Base-by-base conservation (phyloP, 2,113 vertebrate species). In the Cyphomyrus plagiostoma region DNA sequence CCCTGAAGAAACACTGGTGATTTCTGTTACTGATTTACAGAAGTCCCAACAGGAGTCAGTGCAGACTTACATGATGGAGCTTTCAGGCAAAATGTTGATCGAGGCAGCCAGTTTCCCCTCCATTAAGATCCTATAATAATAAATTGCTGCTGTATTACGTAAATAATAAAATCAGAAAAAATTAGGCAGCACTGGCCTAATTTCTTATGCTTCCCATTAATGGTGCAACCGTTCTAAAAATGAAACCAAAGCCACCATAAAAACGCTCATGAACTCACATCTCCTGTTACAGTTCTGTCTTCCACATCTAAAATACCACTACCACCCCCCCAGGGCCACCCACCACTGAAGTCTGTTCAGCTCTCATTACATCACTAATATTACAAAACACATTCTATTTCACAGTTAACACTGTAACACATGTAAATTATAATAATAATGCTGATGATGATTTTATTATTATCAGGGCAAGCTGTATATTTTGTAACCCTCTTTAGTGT, bases 61-160 rank as follows among this genome's bases (percentile, higher is more conserved):
- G 49, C 21, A 74, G 45, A 96, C 95, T 98, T 94, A 99, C 97
- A 98, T 94, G 53, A 97, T 96, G 0, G 94, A 95, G 84, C 94
- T 96, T 92, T 91, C 95, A 8, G 96, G 95, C 91, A 98, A 94
- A 93, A 98, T 97, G 93, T 95, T 98, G 93, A 98, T 93, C 1
- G 94, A 95, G 88, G 96, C 96, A 49, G 97, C 97, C 95, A 98
- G 92, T 66, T 95, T 96, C 94, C 95, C 96, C 88, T 97, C 97
- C 96, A 98, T 96, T 88, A 98, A 94, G n/a, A 94, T 94, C 93
- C 97, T 98, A 92, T 92, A 89, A 46, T 83, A 91, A 92, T 58
- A 66, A 26, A 66, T 11, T 1, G 1, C 9, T 30, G 8, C n/a
- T 70, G n/a, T 13, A 70, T 70, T 4, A 70, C 10, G 2, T 30